Evolutionary conservation across 1,140 invertebrate species (phyloP), one percentile per base, ranked within the genome.

Genomic region (Musca domestica): DNA sequence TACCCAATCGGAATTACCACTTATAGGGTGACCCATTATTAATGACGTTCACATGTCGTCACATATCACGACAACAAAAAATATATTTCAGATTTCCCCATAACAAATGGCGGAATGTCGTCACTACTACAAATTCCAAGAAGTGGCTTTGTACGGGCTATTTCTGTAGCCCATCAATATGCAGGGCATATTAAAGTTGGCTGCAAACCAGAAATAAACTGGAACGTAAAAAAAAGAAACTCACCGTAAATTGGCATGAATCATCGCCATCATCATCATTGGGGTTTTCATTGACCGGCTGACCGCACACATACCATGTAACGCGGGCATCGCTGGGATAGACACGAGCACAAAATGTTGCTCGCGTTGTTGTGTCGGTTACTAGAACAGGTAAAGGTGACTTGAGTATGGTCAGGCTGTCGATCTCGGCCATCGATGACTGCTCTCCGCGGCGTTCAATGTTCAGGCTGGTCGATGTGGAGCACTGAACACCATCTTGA

Each of bases 201-300:
- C 27, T 30, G 27, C 34, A 41, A 20, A 49, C 5, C 17, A 51
- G n/a, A 51, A 51, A 49, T 5, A 49, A 34, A 34, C 47, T 34
- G 23, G 41, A 66, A 1, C 48, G 51, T 67, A 47, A 46, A 20
- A 27, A 67, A 58, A 67, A 41, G n/a, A 67, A 41, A 77, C 76
- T 74, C 73, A 83, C 81, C 78, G 77, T 69, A 74, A 71, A 74
- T 70, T 78, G 73, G 66, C 70, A 73, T 81, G 78, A 73, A 72
- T 81, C 74, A 78, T 71, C 69, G 52, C 61, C 69, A 20, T 22
- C 19, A 14, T 56, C 34, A 52, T 64, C 58, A 23, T 63, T 27
- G 10, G 7, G 10, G 3, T 34, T 23, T 25, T 64, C 63, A 52
- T 34, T 47, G 2, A 70, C 47, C 51, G 66, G 65, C 41, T 56